Percentiles rank a stretch among this genome's conserved stretches.
Conservation (phyloP, 2,113 vertebrate species). For the Caretta caretta region DNA sequence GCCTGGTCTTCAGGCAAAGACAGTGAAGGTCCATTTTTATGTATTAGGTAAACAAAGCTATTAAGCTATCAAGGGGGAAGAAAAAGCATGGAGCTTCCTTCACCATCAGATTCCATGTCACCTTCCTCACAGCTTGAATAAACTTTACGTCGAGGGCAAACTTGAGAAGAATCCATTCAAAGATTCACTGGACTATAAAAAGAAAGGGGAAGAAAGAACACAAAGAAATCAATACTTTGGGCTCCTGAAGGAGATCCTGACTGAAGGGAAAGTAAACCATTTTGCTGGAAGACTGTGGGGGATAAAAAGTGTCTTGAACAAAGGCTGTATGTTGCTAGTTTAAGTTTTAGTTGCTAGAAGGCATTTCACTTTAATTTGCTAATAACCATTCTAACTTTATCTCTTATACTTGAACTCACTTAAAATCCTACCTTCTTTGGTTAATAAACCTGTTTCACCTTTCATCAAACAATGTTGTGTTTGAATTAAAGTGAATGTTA, state of each 20-base stretch:
- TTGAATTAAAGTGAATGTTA: too few species aligned
- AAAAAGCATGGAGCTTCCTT: neutral
- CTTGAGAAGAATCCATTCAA: neutral
- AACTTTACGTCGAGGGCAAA: neutral
- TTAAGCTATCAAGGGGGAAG: neutral
- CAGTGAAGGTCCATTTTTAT: neutral
- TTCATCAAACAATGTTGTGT: too few species aligned
- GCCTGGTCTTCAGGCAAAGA: neutral
- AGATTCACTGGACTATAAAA: neutral
- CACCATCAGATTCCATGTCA: neutral
- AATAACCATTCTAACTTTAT: neutral
- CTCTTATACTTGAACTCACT: too few species aligned
- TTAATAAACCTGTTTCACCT: too few species aligned
- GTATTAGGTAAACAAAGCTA: neutral
- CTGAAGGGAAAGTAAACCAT: neutral
- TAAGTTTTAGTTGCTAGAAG: neutral
- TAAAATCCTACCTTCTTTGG: too few species aligned
- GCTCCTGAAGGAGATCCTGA: neutral
- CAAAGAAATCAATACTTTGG: neutral
- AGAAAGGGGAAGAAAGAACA: neutral
- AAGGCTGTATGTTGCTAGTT: neutral
- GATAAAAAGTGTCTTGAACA: neutral
- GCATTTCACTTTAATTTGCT: neutral
- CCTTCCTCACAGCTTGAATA: neutral
- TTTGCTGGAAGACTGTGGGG: neutral